Evolutionary conservation across 2,113 vertebrate genomes (phyloP), one percentile per base, ranked within the genome.

Genomic region (Steatornis caripensis): DNA sequence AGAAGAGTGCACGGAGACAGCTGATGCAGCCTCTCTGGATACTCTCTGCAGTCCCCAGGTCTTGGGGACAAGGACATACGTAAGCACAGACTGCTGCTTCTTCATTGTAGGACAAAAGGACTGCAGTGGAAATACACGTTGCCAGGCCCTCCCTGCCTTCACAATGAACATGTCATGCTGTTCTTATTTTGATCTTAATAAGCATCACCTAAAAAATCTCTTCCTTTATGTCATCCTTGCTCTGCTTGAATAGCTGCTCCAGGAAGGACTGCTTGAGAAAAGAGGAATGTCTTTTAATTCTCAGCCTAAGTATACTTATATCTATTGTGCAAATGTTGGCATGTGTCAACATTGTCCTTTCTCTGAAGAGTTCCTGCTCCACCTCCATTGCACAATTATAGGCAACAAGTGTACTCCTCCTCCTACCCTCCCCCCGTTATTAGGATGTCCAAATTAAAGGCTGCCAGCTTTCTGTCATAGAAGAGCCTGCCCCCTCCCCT

Each of bases 21-120:
- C 26, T 90, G 82, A 85, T 5, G 3, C 46, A n/a, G 17, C 70
- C 69, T 71, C 36, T 43, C 55, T 8, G 26, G 24, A 14, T 58
- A 32, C 23, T 36, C 37, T 55, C 65, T 57, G 45, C 2, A 2
- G 32, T 76, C 29, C 48, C 17, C 62, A 77, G 36, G 49, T 61
- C 17, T 1, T 2, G 2, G 62, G 10, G 16, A 60, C 39, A 72
- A 72, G 58, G 60, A 65, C 2, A 0, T 10, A 6, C 1, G 1
- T 34, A 68, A 58, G 53, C 53, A 65, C 29, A 69, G 17, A 5
- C n/a, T 83, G n/a, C 39, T 83, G 39, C n/a, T 86, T 21, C 57
- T 92, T 60, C 34, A 7, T 30, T 43, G 30, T 12, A 85, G 70
- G 41, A 72, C 49, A 76, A 51, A 92, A 95, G 15, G 16, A 65